phyloP scores from a whole-genome alignment of 2,888 invertebrate species.

The Apamea epomidion region DNA sequence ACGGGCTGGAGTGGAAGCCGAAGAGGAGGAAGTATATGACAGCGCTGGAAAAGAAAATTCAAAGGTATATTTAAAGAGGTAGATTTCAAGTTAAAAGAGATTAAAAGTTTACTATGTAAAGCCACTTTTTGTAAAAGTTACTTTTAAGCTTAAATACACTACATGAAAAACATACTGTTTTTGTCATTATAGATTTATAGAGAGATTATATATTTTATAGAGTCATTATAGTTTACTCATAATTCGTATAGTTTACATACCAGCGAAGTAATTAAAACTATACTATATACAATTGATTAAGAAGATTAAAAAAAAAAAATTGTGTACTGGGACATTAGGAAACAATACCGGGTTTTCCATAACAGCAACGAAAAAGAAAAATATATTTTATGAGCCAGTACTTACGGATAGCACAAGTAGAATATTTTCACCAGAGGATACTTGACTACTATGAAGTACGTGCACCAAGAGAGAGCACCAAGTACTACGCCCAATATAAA shows the following conservation, averaged over 20 bases:
- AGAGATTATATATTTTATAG: no score
- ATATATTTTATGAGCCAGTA: background rate
- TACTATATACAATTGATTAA: no score
- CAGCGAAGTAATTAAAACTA: no score
- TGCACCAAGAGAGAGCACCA: constrained; percentile 92
- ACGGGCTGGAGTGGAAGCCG: constrained; percentile 94
- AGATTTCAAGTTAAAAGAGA: background rate
- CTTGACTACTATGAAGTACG: constrained; percentile 93
- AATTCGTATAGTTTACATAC: no score
- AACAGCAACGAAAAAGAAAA: background rate
- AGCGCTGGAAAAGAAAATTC: constrained; percentile 86
- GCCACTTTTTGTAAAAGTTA: background rate
- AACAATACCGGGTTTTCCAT: background rate
- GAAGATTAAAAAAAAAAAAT: no score
- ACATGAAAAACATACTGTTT: no score
- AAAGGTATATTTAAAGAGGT: background rate
- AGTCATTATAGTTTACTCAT: no score
- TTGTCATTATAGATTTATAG: no score
- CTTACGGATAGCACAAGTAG: constrained; percentile 97
- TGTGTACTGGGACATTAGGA: no score
- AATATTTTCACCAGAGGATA: constrained; percentile 95
- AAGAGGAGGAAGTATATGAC: constrained; percentile 95
- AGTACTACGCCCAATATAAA: constrained; percentile 91
- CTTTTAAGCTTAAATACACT: no score
- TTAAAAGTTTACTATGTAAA: background rate